These are phyloP conservation scores for Caenorhabditis becei DNA, from an alignment of 2,888 invertebrate genomes.

Conservation along the genomic window DNA sequence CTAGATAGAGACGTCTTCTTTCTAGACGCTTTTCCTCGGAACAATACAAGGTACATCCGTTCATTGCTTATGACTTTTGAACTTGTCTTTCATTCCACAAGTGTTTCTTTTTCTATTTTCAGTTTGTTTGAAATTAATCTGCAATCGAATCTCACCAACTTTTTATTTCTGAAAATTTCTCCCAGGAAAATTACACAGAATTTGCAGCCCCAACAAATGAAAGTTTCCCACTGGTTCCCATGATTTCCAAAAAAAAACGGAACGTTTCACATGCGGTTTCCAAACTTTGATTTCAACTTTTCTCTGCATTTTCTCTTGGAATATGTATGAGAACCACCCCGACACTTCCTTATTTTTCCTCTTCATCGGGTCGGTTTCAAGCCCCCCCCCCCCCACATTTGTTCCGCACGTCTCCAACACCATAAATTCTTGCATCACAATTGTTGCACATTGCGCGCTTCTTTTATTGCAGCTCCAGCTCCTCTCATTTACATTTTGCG, in stretches of 20 bases:
- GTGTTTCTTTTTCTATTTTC: too few species aligned
- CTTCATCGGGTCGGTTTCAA: not conserved
- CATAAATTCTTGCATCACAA: slow-evolving; percentile 10
- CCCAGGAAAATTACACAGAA: too few species aligned
- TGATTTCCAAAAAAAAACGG: not conserved
- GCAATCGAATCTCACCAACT: too few species aligned
- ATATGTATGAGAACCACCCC: not conserved
- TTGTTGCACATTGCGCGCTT: not conserved
- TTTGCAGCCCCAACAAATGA: too few species aligned
- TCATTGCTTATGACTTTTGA: too few species aligned
- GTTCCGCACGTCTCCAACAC: not conserved
- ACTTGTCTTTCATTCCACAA: too few species aligned
- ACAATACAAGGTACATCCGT: too few species aligned
- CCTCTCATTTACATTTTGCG: slow-evolving; percentile 22
- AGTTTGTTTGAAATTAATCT: too few species aligned
- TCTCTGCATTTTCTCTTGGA: not conserved
- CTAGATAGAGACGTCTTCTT: not conserved
- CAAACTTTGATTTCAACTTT: slow-evolving; percentile 2
- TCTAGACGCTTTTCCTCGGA: not conserved
- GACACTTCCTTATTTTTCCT: not conserved
- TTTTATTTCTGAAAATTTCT: too few species aligned
- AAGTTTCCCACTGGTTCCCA: not conserved
- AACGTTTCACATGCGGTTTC: slow-evolving; percentile 1
- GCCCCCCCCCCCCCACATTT: slow-evolving; percentile 2
- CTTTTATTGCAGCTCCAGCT: slow-evolving; percentile 3